Base-by-base conservation (phyloP, 2,797 vertebrate genomes). In the Sebastes vulpes region DNA sequence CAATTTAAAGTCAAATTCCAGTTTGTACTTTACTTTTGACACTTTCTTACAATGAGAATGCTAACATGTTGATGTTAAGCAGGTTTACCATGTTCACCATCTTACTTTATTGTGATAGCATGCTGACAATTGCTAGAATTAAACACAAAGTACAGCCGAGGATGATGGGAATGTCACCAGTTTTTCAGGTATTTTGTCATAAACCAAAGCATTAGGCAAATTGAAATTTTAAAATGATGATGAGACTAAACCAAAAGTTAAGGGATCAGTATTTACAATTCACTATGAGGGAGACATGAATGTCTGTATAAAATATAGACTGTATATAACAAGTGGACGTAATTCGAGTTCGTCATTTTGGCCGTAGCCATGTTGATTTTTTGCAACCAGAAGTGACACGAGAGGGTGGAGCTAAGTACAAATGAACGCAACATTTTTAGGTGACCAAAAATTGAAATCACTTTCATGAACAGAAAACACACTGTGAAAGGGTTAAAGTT, bases 381-480 rank as follows among this genome's bases (percentile, higher is more conserved):
- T 46, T 46, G 16, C 16, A 46, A 46, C 42, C 42, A 46, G 42
- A 18, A 46, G 16, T 18, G 16, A 46, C 42, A 46, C 42, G 6
- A 18, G 14, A 46, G 42, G 42, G 42, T 46, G 42, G 42, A 7
- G 14, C 14, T 16, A 46, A 46, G 42, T 46, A 46, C 42, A 46
- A 46, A 0, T 16, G 38, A 6, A 46, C 16, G 14, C 16, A 18
- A 46, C 42, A 46, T 46, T 46, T 46, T 46, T 46, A 18, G 42
- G 16, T 18, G 42, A 46, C 42, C 16, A 46, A 46, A 46, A 18
- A 16, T 16, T 3, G 0, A 0, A 46, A 0, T 46, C 5, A 46
- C 38, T 46, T 46, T 46, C 38, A 46, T 46, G 14, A 18, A 46
- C 14, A 46, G 6, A 46, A 46, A 46, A 46, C 42, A 18, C 42